Conservation (phyloP, 1,140 invertebrate species). For the Drosophila ironensis region DNA sequence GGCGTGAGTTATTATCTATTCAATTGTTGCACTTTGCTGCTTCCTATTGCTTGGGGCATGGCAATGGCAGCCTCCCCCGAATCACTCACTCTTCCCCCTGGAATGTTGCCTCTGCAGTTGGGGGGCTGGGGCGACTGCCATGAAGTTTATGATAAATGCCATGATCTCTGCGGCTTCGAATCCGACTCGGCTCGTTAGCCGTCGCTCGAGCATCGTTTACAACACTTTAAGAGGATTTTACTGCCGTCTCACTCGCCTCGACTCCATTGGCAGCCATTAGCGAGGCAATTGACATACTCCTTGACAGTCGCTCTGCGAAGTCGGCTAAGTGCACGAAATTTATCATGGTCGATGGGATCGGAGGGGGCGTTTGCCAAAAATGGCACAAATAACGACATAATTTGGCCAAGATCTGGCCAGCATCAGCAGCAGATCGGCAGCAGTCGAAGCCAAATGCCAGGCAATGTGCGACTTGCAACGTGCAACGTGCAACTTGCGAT, state of each 20-base stretch:
- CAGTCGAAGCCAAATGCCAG: conserved; percentile 30
- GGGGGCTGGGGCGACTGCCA: conserved; percentile 44
- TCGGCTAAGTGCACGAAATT: conserved; percentile 66
- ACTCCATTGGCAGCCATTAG: conserved; percentile 69
- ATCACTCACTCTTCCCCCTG: neutral
- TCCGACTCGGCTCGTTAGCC: conserved; percentile 54
- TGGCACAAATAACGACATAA: conserved; percentile 79
- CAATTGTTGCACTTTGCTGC: conserved; percentile 79
- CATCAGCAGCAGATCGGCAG: conserved; percentile 24
- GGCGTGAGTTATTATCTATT: conserved; percentile 82
- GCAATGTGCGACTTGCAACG: conserved; percentile 12
- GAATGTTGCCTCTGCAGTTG: conserved; percentile 34
- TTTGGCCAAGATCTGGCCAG: conserved; percentile 62
- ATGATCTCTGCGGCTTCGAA: conserved; percentile 22
- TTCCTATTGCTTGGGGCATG: conserved; percentile 57
- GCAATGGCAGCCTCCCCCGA: conserved; percentile 8
- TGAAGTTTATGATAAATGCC: conserved; percentile 68
- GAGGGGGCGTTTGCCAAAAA: conserved; percentile 60
- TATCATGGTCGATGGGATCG: conserved; percentile 63
- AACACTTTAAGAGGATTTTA: conserved; percentile 69
- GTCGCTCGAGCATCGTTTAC: conserved; percentile 65
- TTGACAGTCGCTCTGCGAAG: conserved; percentile 52
- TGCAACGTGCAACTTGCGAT: neutral
- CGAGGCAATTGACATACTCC: conserved; percentile 75
- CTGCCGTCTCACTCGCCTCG: conserved; percentile 2